Conservation (phyloP, 2,888 invertebrate genomes). For the Torymus auratus region DNA sequence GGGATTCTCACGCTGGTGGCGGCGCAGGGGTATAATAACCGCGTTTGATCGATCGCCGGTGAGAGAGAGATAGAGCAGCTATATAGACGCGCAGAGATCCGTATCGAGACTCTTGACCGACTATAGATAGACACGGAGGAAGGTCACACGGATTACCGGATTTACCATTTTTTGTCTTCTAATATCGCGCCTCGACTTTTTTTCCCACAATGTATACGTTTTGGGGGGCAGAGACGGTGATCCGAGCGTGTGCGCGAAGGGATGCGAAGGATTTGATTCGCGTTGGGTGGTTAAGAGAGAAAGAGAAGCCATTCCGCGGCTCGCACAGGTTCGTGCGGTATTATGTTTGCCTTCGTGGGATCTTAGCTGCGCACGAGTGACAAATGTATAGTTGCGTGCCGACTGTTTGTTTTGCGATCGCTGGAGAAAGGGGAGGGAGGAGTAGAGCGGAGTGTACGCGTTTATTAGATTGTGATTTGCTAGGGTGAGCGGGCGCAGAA, state of each 20-base stretch:
- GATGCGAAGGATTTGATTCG: conserved; percentile 13
- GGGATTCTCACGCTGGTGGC: conserved; percentile 57
- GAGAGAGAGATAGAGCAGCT: conserved; percentile 29
- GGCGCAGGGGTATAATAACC: conserved; percentile 36
- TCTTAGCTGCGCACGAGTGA: conserved; percentile 8
- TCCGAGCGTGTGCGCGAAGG: not conserved
- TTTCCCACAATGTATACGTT: not conserved
- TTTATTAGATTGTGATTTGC: conserved; percentile 25
- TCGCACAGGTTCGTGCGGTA: not conserved
- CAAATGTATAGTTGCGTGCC: conserved; percentile 7
- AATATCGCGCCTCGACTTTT: not conserved
- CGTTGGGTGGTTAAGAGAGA: not conserved
- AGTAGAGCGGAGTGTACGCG: not conserved
- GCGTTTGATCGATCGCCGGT: conserved; percentile 58
- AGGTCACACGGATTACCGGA: conserved; percentile 58
- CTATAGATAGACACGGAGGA: conserved; percentile 43
- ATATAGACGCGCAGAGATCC: conserved; percentile 2
- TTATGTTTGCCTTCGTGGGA: conserved; percentile 17
- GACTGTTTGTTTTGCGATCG: conserved; percentile 20
- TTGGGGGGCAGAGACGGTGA: too few relatives aligned
- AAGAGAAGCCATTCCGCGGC: too few relatives aligned
- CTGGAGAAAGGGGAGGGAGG: too few relatives aligned
- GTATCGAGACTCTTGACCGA: conserved; percentile 38
- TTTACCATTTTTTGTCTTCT: conserved; percentile 48
- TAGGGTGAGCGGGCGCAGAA: not conserved